phyloP scores from a whole-genome alignment of 2,113 vertebrate genomes.

The Talpa occidentalis region DNA sequence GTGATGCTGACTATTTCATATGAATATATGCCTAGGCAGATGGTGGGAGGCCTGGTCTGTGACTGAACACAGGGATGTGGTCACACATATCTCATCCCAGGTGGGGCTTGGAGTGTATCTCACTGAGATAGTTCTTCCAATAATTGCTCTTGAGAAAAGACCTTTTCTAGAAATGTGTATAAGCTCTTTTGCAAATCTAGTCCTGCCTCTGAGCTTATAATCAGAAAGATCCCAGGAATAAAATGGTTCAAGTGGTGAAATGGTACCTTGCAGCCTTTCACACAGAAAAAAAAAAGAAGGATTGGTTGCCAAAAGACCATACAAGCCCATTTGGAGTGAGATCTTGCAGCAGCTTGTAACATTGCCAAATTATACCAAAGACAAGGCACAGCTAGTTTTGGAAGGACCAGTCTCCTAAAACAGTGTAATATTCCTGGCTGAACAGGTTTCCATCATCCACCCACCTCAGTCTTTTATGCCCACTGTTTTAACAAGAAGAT shows the following conservation, averaged over 20 bases:
- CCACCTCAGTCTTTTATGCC: slow-evolving; percentile 94
- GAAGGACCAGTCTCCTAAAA: slow-evolving; percentile 89
- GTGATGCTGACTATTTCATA: slow-evolving; percentile 88
- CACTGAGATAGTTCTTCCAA: slow-evolving; percentile 93
- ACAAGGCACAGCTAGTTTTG: slow-evolving; percentile 86
- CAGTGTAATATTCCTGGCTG: slow-evolving; percentile 91
- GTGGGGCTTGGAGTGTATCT: slow-evolving; percentile 92
- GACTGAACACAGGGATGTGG: slow-evolving; percentile 91
- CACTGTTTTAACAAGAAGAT: slow-evolving; percentile 92
- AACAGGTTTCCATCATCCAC: slow-evolving; percentile 93
- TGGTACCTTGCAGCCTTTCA: slow-evolving; percentile 94
- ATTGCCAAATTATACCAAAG: slow-evolving; percentile 87
- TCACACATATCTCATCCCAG: slow-evolving; percentile 91
- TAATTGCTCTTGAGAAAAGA: slow-evolving; percentile 91
- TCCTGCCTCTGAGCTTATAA: slow-evolving; percentile 87
- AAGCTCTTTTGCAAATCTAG: slow-evolving; percentile 93
- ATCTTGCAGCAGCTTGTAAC: slow-evolving; percentile 92
- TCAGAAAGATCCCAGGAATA: slow-evolving; percentile 90
- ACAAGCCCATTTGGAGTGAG: slow-evolving; percentile 91
- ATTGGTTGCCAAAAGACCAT: slow-evolving; percentile 92
- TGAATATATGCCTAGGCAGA: slow-evolving; percentile 89
- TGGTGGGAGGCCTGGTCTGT: slow-evolving; percentile 89
- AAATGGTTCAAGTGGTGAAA: slow-evolving; percentile 91
- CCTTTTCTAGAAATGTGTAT: slow-evolving; percentile 93
- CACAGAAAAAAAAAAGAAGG: slow-evolving; percentile 89